Evolutionary conservation across 2,888 invertebrate genomes (phyloP), one percentile per base, ranked within the genome.

Genomic region (Acanthosepion pharaonis): DNA sequence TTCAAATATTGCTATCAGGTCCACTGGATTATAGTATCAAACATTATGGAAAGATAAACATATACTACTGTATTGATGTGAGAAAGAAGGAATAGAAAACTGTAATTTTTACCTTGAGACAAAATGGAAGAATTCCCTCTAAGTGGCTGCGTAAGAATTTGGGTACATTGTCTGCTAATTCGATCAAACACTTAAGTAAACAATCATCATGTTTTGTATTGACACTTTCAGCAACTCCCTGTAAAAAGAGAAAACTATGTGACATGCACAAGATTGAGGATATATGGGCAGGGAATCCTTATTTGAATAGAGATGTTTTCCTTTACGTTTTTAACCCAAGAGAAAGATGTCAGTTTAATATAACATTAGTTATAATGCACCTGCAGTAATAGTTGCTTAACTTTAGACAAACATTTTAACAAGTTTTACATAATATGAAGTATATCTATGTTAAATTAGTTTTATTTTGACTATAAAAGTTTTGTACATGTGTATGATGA

Each of bases 121-220:
- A 99, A 97, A 99, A 98, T 96, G 98, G 98, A 97, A 99, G 98
- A 96, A 99, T 98, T 33, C 98, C 98, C 96, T 98, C 98, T 95
- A 99, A 97, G 97, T 99, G 99, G 9, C 98, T 98, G 95, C 99
- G 98, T 95, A 99, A 98, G 97, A 98, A 99, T 97, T 99, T 99
- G 0, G 99, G 99, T 18, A 99, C 98, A 95, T 98, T 98, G 97
- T 99, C 99, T 0, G 99, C 99, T 96, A 99, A 97, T 97, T 99
- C 99, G 95, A 99, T 99, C 91, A 99, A 98, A 96, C 99, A 98
- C 98, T 99, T 99, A 59, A 99, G 97, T 64, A 99, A 98, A 51
- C 97, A 96, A 55, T 99, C 98, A 97, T 99, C 99, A 97, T 99
- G 99, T 53, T 99, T 98, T 96, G 98, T 98, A 96, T 98, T 98